Base-by-base conservation (phyloP, 2,113 vertebrate genomes). In the Cyprinodon tularosa region DNA sequence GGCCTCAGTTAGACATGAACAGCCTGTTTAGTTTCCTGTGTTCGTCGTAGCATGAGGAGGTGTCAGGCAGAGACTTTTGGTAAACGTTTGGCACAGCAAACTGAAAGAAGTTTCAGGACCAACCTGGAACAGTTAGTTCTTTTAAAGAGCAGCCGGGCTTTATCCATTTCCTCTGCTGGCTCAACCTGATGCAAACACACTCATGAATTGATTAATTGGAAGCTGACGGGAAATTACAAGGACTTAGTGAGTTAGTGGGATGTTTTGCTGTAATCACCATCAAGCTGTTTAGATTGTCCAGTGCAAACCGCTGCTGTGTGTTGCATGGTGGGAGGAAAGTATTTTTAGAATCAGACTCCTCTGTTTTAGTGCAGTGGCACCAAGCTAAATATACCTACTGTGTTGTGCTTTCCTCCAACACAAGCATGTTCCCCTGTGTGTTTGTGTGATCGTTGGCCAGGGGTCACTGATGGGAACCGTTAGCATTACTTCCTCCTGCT, bases 171-270 rank as follows among this genome's bases (percentile, higher is more conserved):
- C 92, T 86, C 69, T 3, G 29, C 62, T 66, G 60, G 72, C 85
- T 68, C 74, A 45, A 69, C 80, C 84, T 76, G 82, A 91, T 89
- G 82, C 92, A 89, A 87, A 90, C 89, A 90, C 89, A 81, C 82
- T 84, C 60, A 62, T 47, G 64, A 86, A 83, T 88, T 89, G 85
- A 91, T 91, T 92, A 94, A 93, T 90, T 92, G 89, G 83, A 92
- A 91, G 86, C 89, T 92, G 83, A 92, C 90, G 93, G 94, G 94
- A 94, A 94, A 95, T 93, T 90, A 88, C 93, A 91, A 94, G 86
- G 85, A 77, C 81, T 80, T 84, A 8, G 82, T 92, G 87, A 89
- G 92, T 92, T 91, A 86, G 87, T 74, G 84, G 88, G 89, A 77
- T 82, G 90, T 92, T 94, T 92, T 86, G 74, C 67, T 76, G 88